These are phyloP conservation scores for Gasterosteus aculeatus DNA, from an alignment of 2,113 vertebrate species.

Conservation along the genomic window DNA sequence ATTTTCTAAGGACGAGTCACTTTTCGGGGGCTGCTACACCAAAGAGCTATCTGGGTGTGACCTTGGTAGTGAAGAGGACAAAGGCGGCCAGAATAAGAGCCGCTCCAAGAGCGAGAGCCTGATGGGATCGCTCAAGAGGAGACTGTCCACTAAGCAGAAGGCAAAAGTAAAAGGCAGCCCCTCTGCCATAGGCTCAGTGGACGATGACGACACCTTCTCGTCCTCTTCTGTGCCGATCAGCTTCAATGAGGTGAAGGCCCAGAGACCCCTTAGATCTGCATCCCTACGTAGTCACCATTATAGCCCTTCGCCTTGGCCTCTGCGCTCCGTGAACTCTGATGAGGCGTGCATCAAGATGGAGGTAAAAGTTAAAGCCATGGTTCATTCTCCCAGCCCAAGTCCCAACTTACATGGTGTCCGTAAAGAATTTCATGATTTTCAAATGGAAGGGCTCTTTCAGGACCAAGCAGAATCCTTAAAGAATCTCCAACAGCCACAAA, in stretches of 20 bases:
- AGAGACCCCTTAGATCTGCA: conserved; percentile 91
- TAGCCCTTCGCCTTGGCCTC: conserved; percentile 95
- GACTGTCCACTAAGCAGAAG: conserved; percentile 97
- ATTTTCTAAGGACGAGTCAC: conserved; percentile 93
- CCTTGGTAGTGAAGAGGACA: conserved; percentile 88
- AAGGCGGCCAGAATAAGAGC: conserved; percentile 85
- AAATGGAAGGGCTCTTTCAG: conserved; percentile 87
- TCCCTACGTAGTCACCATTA: conserved; percentile 95
- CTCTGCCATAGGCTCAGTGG: conserved; percentile 83
- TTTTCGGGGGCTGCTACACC: conserved; percentile 93
- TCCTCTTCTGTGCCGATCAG: conserved; percentile 91
- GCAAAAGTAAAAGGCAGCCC: conserved; percentile 89
- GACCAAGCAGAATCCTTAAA: conserved; percentile 86
- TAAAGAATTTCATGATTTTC: conserved; percentile 92
- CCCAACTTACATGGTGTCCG: conserved; percentile 91
- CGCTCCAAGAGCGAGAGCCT: conserved; percentile 93
- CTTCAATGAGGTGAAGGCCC: conserved; percentile 92
- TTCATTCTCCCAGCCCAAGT: conserved; percentile 91
- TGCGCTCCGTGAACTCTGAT: conserved; percentile 91
- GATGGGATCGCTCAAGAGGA: conserved; percentile 95
- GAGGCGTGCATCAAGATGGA: conserved; percentile 98
- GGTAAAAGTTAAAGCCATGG: conserved; percentile 96
- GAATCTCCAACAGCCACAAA: conserved; percentile 86
- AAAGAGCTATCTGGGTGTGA: conserved; percentile 92
- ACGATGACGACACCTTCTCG: conserved; percentile 93